Evolutionary conservation across 2,113 vertebrate species (phyloP), one percentile per base, ranked within the genome.

Genomic region (Dasyornis broadbenti): DNA sequence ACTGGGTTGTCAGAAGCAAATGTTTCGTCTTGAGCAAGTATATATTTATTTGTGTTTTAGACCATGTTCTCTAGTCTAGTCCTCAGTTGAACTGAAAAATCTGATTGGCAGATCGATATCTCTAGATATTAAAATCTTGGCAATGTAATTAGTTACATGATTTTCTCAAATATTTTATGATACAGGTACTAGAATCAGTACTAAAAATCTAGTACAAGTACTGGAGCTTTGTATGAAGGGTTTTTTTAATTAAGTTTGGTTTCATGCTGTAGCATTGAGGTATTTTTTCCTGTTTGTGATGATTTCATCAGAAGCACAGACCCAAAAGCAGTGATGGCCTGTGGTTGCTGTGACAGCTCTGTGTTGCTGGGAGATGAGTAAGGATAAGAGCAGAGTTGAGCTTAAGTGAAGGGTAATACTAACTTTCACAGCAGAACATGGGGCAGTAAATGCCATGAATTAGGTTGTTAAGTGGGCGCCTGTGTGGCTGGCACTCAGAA

Each of bases 371-470:
- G 57, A 65, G 72, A 33, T 70, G 76, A 70, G 39, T 80, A 53
- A 77, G 33, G 76, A 10, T 33, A 72, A 61, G 71, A 83, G 65
- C 68, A 61, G 50, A 91, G 57, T 10, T 56, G 37, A 35, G 75
- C 80, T 90, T 85, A 79, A 95, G 65, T 90, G 82, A 91, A 71
- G 35, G 80, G 40, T 21, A 77, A 42, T 86, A 63, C 82, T 95
- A 84, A 86, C 83, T 97, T 96, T 97, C 95, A 60, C 95, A 95
- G 91, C 87, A 69, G 91, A 96, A 93, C 65, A 73, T 75, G 49
- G 77, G 95, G 76, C 69, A 92, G 85, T 94, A 95, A 92, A 88
- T 82, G 85, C 47, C 66, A 77, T 24, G 17, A 64, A 59, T 81
- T 44, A 65, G 71, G 60, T 59, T 80, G 60, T 87, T 92, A 68